A percentile compares a stretch with the other conserved stretches of the same genome.
Conservation (phyloP, 2,797 vertebrate species). For the Tinamus major region DNA sequence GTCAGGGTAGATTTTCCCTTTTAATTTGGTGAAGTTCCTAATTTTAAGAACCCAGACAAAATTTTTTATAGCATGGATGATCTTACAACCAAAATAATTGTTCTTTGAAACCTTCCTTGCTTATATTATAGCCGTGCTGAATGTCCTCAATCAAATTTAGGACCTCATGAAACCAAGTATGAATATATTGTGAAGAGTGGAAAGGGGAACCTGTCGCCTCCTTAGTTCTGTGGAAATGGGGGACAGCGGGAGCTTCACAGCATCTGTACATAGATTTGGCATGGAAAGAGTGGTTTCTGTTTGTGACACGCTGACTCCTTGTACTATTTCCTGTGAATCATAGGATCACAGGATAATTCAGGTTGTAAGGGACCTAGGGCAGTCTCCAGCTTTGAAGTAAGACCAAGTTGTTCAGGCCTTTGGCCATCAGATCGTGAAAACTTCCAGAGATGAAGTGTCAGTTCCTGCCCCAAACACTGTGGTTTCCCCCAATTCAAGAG, state of each 20-base stretch:
- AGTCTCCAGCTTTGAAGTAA: not conserved
- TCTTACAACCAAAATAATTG: not conserved
- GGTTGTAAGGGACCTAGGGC: accelerated
- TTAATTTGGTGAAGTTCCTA: not conserved
- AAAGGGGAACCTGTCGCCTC: not conserved
- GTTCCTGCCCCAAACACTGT: not conserved
- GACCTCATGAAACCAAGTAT: not conserved
- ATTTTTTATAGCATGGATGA: not conserved
- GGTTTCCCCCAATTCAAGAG: not conserved
- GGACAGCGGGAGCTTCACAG: not conserved
- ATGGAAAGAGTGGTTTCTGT: not conserved
- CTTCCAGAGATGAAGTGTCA: not conserved
- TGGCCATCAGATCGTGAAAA: not conserved
- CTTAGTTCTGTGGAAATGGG: not conserved
- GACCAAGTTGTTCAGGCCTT: not conserved
- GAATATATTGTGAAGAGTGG: not conserved
- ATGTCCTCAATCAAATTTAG: not conserved
- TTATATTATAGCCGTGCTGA: not conserved
- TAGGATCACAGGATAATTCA: not conserved
- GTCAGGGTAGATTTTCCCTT: not conserved
- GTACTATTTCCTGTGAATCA: not conserved
- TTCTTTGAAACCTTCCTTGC: not conserved
- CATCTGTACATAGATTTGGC: not conserved
- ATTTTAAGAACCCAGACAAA: not conserved
- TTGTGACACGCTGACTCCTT: not conserved